phyloP scores from a whole-genome alignment of 2,888 invertebrate species.

The Argyresthia albistria region DNA sequence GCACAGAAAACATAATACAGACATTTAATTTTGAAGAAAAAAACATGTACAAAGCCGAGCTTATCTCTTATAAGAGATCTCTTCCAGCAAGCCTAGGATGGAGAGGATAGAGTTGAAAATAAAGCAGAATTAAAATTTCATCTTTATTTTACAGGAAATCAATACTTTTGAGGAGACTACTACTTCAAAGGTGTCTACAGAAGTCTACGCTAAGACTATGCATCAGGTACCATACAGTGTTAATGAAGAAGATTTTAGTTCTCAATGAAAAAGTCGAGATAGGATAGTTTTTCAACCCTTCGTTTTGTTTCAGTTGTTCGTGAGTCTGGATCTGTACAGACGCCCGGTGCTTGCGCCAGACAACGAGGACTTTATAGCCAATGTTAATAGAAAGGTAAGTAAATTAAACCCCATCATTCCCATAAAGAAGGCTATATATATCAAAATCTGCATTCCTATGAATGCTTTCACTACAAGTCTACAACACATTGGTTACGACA shows the following conservation, averaged over 20 bases:
- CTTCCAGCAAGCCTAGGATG: too few relatives aligned
- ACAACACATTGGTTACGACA: too few relatives aligned
- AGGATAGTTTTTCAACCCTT: not conserved
- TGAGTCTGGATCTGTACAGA: constrained; percentile 54
- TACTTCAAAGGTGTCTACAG: constrained; percentile 21
- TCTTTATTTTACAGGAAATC: constrained; percentile 39
- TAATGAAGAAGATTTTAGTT: not conserved
- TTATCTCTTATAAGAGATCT: too few relatives aligned
- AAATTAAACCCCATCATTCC: not conserved
- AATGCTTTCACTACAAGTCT: too few relatives aligned
- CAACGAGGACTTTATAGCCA: constrained; percentile 72
- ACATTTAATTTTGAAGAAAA: too few relatives aligned
- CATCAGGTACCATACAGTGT: constrained; percentile 38
- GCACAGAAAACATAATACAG: too few relatives aligned
- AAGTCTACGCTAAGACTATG: constrained; percentile 52
- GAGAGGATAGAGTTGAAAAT: too few relatives aligned
- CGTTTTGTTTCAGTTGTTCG: constrained; percentile 41
- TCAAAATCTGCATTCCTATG: too few relatives aligned
- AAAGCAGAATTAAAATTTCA: too few relatives aligned
- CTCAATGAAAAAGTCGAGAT: not conserved
- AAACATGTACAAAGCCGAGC: too few relatives aligned
- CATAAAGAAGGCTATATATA: not conserved
- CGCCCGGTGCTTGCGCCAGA: constrained; percentile 61
- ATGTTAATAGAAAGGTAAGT: constrained; percentile 69
- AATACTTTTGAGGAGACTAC: constrained; percentile 41